Conservation (phyloP, 2,888 invertebrate species). For the Dolichomitus sp. region DNA sequence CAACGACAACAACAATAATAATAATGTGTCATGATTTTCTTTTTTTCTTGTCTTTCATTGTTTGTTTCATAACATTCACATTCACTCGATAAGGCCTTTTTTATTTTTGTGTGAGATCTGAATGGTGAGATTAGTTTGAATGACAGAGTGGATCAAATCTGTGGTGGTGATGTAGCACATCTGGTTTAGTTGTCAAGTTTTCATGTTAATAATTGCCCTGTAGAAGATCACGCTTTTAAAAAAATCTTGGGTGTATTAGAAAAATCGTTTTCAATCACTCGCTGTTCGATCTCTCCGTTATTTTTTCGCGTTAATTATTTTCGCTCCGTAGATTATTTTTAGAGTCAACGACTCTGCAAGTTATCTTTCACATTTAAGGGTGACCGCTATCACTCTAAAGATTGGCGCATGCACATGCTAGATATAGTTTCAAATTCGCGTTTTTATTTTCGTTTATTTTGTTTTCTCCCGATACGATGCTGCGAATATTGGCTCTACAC, state of each 20-base stretch:
- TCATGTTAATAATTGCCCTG: conserved; percentile 11
- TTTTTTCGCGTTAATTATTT: not conserved
- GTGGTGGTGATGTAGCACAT: conserved; percentile 46
- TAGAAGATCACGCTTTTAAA: conserved; percentile 11
- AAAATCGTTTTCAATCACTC: not conserved
- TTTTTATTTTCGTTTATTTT: conserved; percentile 5
- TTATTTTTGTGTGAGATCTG: conserved; percentile 35
- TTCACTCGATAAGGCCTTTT: conserved; percentile 64
- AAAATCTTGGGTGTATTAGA: conserved; percentile 21
- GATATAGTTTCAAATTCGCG: conserved; percentile 8
- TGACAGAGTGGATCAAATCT: conserved; percentile 30
- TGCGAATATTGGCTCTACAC: conserved; percentile 6
- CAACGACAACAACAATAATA: conserved; percentile 74
- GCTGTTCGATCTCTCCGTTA: not conserved
- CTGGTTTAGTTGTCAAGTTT: conserved; percentile 8
- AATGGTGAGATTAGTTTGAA: conserved; percentile 17
- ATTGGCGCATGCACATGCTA: conserved; percentile 62
- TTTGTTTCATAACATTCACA: conserved; percentile 64
- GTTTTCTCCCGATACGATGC: not conserved
- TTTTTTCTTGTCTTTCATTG: conserved; percentile 42
- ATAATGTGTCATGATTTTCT: conserved; percentile 72
- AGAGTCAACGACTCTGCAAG: not conserved
- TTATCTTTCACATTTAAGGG: conserved; percentile 20
- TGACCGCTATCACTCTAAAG: conserved; percentile 45
- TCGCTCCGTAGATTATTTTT: not conserved